A percentile compares a stretch with the other conserved stretches of the same genome.
phyloP scores from a whole-genome alignment of 2,888 invertebrate species.

The Arctia plantaginis region DNA sequence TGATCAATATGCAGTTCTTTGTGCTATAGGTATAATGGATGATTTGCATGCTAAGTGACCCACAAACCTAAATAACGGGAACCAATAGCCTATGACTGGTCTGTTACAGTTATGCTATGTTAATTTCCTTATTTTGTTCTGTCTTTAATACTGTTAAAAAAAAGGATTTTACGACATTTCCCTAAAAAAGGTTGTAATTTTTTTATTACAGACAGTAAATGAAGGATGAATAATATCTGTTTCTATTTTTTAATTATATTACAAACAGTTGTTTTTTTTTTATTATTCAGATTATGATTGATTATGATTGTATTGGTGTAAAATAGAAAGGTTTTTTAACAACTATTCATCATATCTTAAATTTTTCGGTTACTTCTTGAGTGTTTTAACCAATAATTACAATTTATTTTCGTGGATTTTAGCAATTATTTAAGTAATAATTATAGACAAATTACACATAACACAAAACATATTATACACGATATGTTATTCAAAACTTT shows the following conservation, averaged over 20 bases:
- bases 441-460: no score
- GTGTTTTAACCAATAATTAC: not conserved
- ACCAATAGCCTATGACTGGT: constrained; percentile 26
- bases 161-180: not conserved
- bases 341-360: not conserved
- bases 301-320: not conserved
- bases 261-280: no score
- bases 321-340: not conserved
- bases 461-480: not conserved
- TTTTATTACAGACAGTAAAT: not conserved
- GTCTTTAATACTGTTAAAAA: not conserved
- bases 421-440: not conserved
- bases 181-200: not conserved
- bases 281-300: not conserved
- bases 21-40: constrained; percentile 13
- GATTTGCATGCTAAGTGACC: constrained; percentile 46
- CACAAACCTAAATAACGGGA: constrained; percentile 46
- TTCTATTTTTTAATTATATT: not conserved
- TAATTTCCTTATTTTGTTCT: constrained; percentile 19
- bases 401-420: not conserved
- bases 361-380: not conserved
- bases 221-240: not conserved
- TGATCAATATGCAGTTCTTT: not conserved
- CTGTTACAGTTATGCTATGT: constrained; percentile 40
- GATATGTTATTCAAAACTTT: not conserved